Conservation (phyloP, 2,797 vertebrate genomes). For the Agapornis canus region DNA sequence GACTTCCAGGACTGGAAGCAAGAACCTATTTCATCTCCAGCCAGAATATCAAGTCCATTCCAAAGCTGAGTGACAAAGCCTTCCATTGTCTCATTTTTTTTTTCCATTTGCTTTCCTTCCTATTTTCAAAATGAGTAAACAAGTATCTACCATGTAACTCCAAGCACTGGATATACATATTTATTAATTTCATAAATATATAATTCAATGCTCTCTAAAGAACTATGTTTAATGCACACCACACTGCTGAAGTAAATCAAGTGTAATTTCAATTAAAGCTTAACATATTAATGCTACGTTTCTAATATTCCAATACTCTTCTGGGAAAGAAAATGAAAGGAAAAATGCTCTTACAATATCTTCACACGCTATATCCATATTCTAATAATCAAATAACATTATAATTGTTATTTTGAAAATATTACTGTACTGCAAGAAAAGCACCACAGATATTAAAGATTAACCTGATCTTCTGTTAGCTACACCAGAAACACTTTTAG, state of each 20-base stretch:
- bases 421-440: neutral
- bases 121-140: neutral
- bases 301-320: neutral
- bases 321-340: neutral
- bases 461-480: neutral
- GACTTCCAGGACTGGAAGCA: neutral
- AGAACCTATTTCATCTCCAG: slow-evolving; percentile 27
- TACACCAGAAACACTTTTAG: neutral
- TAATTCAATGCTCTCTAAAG: neutral
- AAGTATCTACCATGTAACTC: neutral
- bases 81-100: neutral
- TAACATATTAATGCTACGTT: neutral
- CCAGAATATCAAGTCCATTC: neutral
- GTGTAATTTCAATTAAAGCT: neutral
- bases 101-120: neutral
- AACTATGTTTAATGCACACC: neutral
- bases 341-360: neutral
- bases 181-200: neutral
- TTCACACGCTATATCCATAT: neutral
- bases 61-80: neutral
- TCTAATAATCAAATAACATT: neutral
- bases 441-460: neutral
- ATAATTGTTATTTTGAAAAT: neutral
- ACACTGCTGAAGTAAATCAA: neutral
- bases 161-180: neutral